Conservation (phyloP, 2,797 vertebrate genomes). For the Brachyrhaphis roseni region DNA sequence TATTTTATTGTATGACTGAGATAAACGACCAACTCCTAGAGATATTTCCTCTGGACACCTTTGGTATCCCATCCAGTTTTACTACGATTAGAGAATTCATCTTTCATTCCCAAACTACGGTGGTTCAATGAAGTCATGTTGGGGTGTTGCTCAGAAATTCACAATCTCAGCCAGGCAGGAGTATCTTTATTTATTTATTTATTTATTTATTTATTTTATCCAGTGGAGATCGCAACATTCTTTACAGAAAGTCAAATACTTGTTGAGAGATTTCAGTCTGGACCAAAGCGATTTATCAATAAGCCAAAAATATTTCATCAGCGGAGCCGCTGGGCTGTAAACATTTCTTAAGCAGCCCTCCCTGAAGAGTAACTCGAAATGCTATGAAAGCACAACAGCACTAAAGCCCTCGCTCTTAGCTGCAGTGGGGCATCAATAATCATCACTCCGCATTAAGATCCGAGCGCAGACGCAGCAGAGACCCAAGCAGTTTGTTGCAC, state of each 20-base stretch:
- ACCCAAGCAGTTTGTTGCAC: not conserved
- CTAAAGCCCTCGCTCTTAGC: not conserved
- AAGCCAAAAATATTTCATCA: constrained; percentile 3
- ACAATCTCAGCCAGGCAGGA: not conserved
- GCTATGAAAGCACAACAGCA: not conserved
- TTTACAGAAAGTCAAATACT: constrained; percentile 3
- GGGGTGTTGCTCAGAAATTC: not conserved
- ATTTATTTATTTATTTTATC: not conserved
- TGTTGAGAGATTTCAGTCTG: constrained; percentile 1
- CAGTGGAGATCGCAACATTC: not conserved
- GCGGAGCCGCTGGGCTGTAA: constrained; percentile 1
- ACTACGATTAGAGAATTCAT: too few relatives aligned
- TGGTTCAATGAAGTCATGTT: not conserved
- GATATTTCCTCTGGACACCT: not conserved
- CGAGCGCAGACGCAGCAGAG: not conserved
- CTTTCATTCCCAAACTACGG: not conserved
- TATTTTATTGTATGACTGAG: not conserved
- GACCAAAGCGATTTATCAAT: constrained; percentile 1
- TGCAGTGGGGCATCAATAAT: constrained; percentile 2
- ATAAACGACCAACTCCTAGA: not conserved
- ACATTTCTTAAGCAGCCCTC: not conserved
- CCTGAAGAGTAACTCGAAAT: not conserved
- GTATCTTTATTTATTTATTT: too few relatives aligned
- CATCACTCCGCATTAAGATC: not conserved
- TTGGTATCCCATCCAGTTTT: not conserved